Evolutionary conservation across 2,888 invertebrate genomes (phyloP).

Genomic region (Heteromurus nitidus): DNA sequence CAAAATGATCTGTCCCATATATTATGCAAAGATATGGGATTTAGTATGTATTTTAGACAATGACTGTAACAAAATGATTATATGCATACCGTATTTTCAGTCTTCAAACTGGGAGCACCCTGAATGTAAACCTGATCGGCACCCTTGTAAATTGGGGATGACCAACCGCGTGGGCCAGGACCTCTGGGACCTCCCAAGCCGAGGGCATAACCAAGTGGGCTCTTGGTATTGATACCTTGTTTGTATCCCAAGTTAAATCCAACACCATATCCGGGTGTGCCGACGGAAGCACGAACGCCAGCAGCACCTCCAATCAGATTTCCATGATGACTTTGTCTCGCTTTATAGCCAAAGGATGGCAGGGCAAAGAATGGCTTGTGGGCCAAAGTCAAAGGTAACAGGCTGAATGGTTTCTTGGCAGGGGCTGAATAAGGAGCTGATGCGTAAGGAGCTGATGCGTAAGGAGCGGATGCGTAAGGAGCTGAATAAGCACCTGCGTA

Average conservation of each 20-base stretch:
- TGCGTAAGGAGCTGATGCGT: too few species aligned
- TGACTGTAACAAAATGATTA: constrained; percentile 1
- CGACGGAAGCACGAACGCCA: constrained; percentile 32
- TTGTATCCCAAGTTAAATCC: constrained; percentile 43
- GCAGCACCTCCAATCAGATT: constrained; percentile 35
- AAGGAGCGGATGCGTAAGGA: too few species aligned
- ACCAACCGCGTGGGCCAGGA: background rate
- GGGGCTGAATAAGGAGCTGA: too few species aligned
- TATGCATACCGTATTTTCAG: constrained; percentile 3
- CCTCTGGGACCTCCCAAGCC: background rate
- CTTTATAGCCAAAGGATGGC: background rate
- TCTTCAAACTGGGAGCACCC: background rate
- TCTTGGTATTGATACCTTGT: constrained; percentile 39
- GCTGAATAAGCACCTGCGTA: too few species aligned
- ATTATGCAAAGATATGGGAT: background rate
- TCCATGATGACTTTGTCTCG: too few species aligned
- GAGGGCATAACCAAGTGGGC: constrained; percentile 19
- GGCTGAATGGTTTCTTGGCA: background rate
- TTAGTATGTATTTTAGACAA: background rate
- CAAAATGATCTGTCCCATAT: background rate
- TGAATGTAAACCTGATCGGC: constrained; percentile 7
- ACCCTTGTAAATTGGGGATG: constrained; percentile 9
- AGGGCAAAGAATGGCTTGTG: constrained; percentile 16
- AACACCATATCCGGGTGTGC: constrained; percentile 27
- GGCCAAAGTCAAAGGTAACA: background rate